phyloP scores from a whole-genome alignment of 2,797 vertebrate genomes.

The Adelosebastes latens region DNA sequence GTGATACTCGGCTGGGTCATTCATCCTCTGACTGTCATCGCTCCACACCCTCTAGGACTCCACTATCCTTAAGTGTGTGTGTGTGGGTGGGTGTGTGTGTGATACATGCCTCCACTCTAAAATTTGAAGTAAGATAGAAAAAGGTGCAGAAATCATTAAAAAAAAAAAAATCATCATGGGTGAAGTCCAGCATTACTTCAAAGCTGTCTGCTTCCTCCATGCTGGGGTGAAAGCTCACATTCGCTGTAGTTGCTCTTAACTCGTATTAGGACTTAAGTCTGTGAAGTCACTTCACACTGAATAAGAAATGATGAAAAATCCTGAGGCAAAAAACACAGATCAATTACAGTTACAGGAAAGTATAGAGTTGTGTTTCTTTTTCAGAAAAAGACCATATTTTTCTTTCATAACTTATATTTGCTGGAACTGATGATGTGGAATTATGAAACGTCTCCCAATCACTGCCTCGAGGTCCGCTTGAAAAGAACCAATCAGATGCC shows the following conservation, averaged over 20 bases:
- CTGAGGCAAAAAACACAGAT: slow-evolving; percentile 12
- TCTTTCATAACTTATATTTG: background rate
- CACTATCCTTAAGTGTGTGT: slow-evolving; percentile 33
- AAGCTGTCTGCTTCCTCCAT: slow-evolving; percentile 9
- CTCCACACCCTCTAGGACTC: slow-evolving; percentile 43
- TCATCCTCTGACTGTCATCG: slow-evolving; percentile 70
- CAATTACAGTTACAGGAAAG: slow-evolving; percentile 6
- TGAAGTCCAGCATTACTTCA: slow-evolving; percentile 45
- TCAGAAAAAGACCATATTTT: background rate
- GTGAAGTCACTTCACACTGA: slow-evolving; percentile 30
- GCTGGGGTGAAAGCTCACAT: slow-evolving; percentile 19
- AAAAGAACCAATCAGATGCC: no score
- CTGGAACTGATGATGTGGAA: background rate
- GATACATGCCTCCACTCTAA: slow-evolving; percentile 4
- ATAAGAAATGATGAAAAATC: slow-evolving; percentile 18
- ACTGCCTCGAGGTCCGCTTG: no score
- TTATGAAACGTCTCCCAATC: no score
- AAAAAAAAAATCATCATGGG: slow-evolving; percentile 8
- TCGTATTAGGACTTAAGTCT: slow-evolving; percentile 28
- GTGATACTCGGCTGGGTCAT: slow-evolving; percentile 66
- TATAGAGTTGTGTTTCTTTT: background rate
- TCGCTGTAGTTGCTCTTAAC: slow-evolving; percentile 15
- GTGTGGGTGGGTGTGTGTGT: slow-evolving; percentile 15
- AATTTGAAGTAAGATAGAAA: slow-evolving; percentile 25
- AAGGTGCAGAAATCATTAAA: slow-evolving; percentile 10